These are phyloP conservation scores for Sitobion miscanthi DNA, from an alignment of 1,140 invertebrate species.

Conservation along the genomic window DNA sequence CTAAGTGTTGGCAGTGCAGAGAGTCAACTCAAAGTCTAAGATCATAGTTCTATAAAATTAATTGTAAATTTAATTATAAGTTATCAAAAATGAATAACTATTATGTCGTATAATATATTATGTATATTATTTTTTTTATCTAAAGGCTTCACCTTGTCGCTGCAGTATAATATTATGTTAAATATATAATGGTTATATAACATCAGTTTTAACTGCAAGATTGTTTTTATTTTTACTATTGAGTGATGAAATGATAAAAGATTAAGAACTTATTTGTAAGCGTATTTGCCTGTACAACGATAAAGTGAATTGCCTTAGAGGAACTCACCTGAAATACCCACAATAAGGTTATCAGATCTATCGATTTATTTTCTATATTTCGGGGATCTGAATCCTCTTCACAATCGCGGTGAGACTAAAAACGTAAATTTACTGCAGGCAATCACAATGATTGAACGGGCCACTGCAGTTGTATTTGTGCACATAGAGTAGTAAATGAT, in stretches of 20 bases:
- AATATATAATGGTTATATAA: background rate
- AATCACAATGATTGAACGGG: constrained; percentile 56
- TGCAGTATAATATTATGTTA: background rate
- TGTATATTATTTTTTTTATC: background rate
- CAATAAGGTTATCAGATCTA: background rate
- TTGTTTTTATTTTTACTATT: background rate
- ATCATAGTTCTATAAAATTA: background rate
- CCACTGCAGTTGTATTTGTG: constrained; percentile 28
- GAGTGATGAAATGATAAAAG: background rate
- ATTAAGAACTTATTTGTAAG: background rate
- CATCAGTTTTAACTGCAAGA: background rate
- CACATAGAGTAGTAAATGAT: constrained; percentile 54
- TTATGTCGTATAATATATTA: background rate
- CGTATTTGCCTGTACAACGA: background rate
- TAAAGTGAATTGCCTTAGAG: background rate
- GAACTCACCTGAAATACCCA: background rate
- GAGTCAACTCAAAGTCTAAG: background rate
- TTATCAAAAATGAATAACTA: background rate
- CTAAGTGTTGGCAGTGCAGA: background rate
- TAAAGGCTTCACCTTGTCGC: background rate
- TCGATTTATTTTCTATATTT: background rate
- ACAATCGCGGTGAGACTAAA: constrained; percentile 10
- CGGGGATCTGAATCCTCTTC: no score
- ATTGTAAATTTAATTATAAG: background rate
- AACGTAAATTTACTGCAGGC: constrained; percentile 52